Evolutionary conservation across 2,888 invertebrate genomes (phyloP).

Genomic region (Pyrochroa serraticornis): DNA sequence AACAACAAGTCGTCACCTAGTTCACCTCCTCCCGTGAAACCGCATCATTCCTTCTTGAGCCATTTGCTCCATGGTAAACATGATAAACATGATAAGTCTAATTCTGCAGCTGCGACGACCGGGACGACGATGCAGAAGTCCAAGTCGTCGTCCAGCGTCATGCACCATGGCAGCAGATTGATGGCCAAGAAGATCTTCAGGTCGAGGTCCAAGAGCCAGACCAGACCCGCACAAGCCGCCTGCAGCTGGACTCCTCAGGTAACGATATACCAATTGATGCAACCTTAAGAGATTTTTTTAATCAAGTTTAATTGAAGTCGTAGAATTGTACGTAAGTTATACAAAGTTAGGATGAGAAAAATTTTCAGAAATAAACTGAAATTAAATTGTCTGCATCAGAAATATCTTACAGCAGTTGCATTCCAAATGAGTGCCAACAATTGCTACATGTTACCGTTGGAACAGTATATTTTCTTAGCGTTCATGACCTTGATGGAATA

Average conservation of each 20-base stretch:
- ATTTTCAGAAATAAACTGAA: neutral
- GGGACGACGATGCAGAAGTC: slow-evolving; percentile 82
- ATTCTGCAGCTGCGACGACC: slow-evolving; percentile 46
- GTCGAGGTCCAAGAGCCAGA: slow-evolving; percentile 82
- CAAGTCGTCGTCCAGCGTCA: slow-evolving; percentile 86
- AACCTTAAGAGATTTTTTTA: neutral
- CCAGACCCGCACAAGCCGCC: slow-evolving; percentile 65
- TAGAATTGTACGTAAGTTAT: neutral
- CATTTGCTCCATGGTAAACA: slow-evolving; percentile 66
- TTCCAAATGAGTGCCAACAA: too few species aligned
- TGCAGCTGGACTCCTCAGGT: slow-evolving; percentile 88
- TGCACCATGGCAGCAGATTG: slow-evolving; percentile 72
- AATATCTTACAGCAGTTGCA: too few species aligned
- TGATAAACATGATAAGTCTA: slow-evolving; percentile 46
- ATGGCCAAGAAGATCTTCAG: slow-evolving; percentile 87
- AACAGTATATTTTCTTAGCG: too few species aligned
- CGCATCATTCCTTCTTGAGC: slow-evolving; percentile 67
- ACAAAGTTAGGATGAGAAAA: too few species aligned
- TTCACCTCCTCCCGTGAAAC: slow-evolving; percentile 59
- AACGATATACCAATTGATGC: slow-evolving; percentile 51
- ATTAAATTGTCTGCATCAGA: neutral
- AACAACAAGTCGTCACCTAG: slow-evolving; percentile 52
- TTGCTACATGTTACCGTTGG: too few species aligned
- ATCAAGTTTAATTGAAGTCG: neutral
- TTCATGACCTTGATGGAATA: too few species aligned